These are phyloP conservation scores for Agapostemon virescens DNA, from an alignment of 2,888 invertebrate genomes.

Conservation along the genomic window DNA sequence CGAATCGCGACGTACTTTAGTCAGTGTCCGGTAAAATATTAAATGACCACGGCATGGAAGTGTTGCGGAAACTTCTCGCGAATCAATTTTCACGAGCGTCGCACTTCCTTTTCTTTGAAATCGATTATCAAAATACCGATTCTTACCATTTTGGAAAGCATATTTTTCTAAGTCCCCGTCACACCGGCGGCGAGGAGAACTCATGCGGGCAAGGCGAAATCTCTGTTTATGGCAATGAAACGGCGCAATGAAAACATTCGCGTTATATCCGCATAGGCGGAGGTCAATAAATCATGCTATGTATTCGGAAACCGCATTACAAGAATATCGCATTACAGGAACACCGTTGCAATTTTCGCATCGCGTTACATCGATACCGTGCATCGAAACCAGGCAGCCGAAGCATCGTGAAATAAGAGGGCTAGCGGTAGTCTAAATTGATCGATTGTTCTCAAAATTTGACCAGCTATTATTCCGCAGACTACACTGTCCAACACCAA, in stretches of 20 bases:
- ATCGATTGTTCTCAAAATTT: not conserved
- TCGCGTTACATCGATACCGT: not conserved
- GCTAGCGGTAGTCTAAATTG: not conserved
- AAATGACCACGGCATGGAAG: too few species aligned
- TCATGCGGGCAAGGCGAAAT: not conserved
- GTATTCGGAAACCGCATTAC: slow-evolving; percentile 5
- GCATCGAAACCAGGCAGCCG: too few species aligned
- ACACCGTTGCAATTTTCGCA: not conserved
- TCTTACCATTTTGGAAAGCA: not conserved
- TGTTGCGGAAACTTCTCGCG: too few species aligned
- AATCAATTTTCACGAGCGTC: too few species aligned
- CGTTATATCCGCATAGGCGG: not conserved
- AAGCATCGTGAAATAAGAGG: not conserved
- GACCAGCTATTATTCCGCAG: not conserved
- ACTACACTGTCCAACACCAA: too few species aligned
- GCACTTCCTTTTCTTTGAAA: not conserved
- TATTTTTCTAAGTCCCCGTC: not conserved
- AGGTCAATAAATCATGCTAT: slow-evolving; percentile 1
- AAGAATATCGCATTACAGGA: not conserved
- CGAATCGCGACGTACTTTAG: not conserved
- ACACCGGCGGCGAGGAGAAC: not conserved
- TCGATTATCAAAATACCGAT: not conserved
- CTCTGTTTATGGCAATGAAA: not conserved
- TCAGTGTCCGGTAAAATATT: not conserved
- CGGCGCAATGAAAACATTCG: not conserved